These are phyloP conservation scores for Alethe castanea DNA, from an alignment of 2,113 vertebrate species.

Conservation along the genomic window DNA sequence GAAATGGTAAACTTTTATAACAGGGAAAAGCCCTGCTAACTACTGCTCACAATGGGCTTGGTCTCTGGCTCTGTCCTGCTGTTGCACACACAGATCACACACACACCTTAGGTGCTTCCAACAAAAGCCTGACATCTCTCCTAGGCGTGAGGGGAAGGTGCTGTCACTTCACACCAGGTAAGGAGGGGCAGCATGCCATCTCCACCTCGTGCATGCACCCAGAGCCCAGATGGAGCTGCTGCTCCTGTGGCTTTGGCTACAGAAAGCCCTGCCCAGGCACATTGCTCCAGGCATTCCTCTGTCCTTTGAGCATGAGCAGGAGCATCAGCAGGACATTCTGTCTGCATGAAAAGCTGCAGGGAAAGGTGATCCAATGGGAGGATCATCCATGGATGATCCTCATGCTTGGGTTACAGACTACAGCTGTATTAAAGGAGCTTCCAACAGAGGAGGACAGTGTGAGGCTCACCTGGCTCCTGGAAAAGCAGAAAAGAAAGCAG, in stretches of 20 bases:
- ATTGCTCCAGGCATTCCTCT: background rate
- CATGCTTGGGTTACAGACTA: background rate
- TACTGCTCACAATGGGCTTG: background rate
- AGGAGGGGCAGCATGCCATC: background rate
- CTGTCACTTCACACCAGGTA: background rate
- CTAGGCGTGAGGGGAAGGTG: background rate
- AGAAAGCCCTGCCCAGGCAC: background rate
- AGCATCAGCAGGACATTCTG: background rate
- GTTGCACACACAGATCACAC: background rate
- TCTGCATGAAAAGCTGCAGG: background rate
- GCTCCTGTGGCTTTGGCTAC: background rate
- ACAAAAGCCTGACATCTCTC: background rate
- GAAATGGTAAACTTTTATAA: background rate
- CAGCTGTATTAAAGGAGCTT: background rate
- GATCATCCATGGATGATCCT: background rate
- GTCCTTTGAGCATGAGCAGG: background rate
- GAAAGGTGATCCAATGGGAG: background rate
- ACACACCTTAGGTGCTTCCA: background rate
- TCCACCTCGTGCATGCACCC: background rate
- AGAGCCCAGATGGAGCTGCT: background rate
- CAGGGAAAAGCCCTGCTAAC: fast-evolving
- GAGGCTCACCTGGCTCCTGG: background rate
- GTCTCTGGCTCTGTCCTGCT: background rate
- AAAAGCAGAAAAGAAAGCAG: background rate
- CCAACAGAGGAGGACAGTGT: background rate